phyloP scores from a whole-genome alignment of 2,113 vertebrate genomes.

The Anarrhichthys ocellatus region DNA sequence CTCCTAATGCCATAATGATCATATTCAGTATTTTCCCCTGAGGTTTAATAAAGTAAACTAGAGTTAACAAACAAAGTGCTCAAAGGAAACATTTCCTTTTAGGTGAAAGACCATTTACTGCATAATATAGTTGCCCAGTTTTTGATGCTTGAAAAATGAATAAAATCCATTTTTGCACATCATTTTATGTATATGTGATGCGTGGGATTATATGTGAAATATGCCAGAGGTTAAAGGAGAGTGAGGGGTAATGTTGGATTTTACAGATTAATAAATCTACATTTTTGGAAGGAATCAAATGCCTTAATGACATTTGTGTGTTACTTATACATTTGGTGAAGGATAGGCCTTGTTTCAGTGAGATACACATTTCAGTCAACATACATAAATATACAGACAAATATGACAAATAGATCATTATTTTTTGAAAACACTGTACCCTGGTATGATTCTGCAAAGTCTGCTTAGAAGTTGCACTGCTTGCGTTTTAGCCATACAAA shows the following conservation, averaged over 20 bases:
- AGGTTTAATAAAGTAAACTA: neutral
- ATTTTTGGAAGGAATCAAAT: conserved; percentile 29
- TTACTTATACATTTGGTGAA: conserved; percentile 23
- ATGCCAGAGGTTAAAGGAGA: neutral
- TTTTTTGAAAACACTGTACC: conserved; percentile 44
- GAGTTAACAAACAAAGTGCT: conserved; percentile 5
- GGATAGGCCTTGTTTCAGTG: conserved; percentile 13
- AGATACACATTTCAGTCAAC: conserved; percentile 21
- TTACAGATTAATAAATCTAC: conserved; percentile 32
- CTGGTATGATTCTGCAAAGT: neutral
- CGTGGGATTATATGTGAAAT: neutral
- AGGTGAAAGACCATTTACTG: neutral
- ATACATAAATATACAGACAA: conserved; percentile 24
- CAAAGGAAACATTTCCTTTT: neutral
- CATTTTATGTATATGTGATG: neutral
- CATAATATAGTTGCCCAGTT: neutral
- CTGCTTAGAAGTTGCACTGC: conserved; percentile 2
- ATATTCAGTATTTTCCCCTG: neutral
- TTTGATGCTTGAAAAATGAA: neutral
- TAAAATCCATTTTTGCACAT: neutral
- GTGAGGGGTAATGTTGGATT: conserved; percentile 2
- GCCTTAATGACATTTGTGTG: neutral
- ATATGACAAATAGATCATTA: neutral
- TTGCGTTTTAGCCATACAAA: conserved; percentile 33
- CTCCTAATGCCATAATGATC: neutral